A percentile compares a stretch with the other conserved stretches of the same genome.
Evolutionary conservation across 2,888 invertebrate species (phyloP).

Genomic region (Cryptosula pallasiana): DNA sequence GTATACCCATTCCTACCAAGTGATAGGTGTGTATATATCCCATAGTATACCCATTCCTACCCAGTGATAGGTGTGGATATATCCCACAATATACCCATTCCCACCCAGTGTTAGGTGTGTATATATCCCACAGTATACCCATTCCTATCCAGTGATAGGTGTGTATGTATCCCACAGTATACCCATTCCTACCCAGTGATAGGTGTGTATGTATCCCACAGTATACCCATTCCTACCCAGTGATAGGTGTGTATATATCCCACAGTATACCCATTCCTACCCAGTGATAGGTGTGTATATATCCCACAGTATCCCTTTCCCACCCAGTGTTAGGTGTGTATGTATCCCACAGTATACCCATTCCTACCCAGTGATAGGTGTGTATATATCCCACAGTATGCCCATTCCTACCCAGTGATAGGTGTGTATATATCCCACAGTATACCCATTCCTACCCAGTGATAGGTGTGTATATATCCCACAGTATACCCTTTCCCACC

Average conservation of each 20-base stretch:
- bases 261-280: conserved; percentile 23
- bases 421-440: no score
- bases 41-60: conserved; percentile 23
- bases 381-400: no score
- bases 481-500: conserved; percentile 20
- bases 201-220: no score
- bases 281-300: background rate
- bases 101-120: background rate
- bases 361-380: conserved; percentile 9
- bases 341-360: no score
- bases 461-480: conserved; percentile 1
- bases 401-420: conserved; percentile 11
- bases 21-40: background rate
- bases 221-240: conserved; percentile 16
- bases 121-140: no score
- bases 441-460: conserved; percentile 11
- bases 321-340: background rate
- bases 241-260: background rate
- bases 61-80: background rate
- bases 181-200: conserved; percentile 9
- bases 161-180: no score
- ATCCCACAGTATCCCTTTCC: no score
- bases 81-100: no score
- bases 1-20: conserved; percentile 13
- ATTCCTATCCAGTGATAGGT: conserved; percentile 5